phyloP scores from a whole-genome alignment of 1,140 invertebrate species.

The Antheraea mylitta region DNA sequence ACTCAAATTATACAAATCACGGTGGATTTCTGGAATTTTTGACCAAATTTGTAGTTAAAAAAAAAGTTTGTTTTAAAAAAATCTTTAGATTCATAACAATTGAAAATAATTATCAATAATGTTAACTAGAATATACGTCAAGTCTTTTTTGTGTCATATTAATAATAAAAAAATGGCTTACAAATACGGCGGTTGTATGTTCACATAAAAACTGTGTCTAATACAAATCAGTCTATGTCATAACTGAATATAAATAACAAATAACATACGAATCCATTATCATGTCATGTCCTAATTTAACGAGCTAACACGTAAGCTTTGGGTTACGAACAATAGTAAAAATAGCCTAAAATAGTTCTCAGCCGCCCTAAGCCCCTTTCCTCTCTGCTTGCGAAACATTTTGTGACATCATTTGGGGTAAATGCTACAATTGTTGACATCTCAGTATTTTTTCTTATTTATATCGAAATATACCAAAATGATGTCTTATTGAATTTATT shows the following conservation, averaged over 20 bases:
- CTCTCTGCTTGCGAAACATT: constrained; percentile 19
- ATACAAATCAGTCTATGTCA: constrained; percentile 24
- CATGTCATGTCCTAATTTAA: constrained; percentile 30
- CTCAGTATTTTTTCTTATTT: no score
- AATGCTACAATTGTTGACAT: neutral
- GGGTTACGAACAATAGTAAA: constrained; percentile 19
- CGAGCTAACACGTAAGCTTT: constrained; percentile 32
- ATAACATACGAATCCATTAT: constrained; percentile 18
- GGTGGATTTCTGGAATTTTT: no score
- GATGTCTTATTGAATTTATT: no score
- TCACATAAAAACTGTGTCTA: neutral
- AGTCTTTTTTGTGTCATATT: no score
- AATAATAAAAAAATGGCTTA: neutral
- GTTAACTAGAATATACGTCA: no score
- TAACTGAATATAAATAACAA: constrained; percentile 21
- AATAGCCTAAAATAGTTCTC: constrained; percentile 25
- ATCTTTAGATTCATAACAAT: no score
- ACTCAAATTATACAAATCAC: no score
- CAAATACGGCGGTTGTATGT: neutral
- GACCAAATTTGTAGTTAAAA: no score
- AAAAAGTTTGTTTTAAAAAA: no score
- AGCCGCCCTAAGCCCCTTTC: constrained; percentile 20
- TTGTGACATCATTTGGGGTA: neutral
- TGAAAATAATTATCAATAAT: no score
- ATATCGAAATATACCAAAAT: no score